A percentile compares a stretch with the other conserved stretches of the same genome.
These are phyloP conservation scores for Sturnira hondurensis DNA, from an alignment of 2,113 vertebrate genomes.

Conservation along the genomic window DNA sequence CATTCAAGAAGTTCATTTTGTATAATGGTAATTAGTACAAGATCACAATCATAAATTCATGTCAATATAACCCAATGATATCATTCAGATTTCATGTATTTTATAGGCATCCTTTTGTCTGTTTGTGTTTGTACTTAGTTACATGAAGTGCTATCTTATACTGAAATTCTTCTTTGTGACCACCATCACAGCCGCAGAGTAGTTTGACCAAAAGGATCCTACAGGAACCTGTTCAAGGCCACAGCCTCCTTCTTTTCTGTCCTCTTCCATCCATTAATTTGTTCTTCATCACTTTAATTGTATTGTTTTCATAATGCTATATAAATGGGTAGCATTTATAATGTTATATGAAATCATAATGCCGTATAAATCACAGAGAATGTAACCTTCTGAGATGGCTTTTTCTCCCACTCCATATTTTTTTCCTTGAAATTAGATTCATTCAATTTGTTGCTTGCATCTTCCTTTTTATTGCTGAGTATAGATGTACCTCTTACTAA, in stretches of 20 bases:
- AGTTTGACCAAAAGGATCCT: neutral
- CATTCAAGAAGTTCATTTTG: neutral
- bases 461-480: neutral
- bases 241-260: neutral
- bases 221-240: neutral
- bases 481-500: neutral
- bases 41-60: neutral
- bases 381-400: neutral
- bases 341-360: neutral
- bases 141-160: neutral
- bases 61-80: neutral
- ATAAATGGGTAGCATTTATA: neutral
- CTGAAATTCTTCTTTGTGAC: neutral
- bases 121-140: neutral
- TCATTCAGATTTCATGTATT: neutral
- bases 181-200: neutral
- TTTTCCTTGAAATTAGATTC: neutral
- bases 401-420: neutral
- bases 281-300: neutral
- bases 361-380: neutral
- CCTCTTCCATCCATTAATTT: fast-evolving
- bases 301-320: neutral
- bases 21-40: neutral
- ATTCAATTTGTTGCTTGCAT: neutral
- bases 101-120: neutral